Evolutionary conservation across 1,140 invertebrate genomes (phyloP).

Genomic region (Phocides pigmalion): DNA sequence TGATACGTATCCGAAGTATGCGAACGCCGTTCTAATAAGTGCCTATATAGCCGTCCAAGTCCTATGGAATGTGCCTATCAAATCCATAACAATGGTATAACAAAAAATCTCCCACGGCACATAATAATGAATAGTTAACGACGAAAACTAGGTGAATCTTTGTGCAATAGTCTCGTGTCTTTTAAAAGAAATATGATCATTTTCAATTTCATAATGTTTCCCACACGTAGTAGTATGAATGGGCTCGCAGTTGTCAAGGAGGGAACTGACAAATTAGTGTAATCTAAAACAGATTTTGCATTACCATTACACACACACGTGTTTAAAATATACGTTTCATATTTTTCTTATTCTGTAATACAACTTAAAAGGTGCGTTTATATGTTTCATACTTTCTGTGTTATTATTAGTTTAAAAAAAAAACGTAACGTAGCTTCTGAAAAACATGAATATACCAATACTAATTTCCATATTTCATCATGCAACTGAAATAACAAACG

Average conservation of each 20-base stretch:
- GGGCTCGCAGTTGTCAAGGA: slow-evolving; percentile 50
- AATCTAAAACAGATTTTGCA: slow-evolving; percentile 71
- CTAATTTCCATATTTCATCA: too few relatives aligned
- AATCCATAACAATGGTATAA: slow-evolving; percentile 68
- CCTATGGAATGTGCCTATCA: slow-evolving; percentile 74
- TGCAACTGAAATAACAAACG: too few relatives aligned
- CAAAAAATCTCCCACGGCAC: slow-evolving; percentile 79
- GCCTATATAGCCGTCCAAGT: slow-evolving; percentile 46
- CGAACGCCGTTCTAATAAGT: not conserved
- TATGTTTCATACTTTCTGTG: not conserved
- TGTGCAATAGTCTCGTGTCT: slow-evolving; percentile 78
- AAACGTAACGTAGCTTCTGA: too few relatives aligned
- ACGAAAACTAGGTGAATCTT: slow-evolving; percentile 83
- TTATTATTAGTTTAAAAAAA: not conserved
- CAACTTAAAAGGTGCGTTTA: not conserved
- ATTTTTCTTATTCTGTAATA: not conserved
- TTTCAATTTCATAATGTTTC: slow-evolving; percentile 81
- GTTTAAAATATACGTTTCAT: not conserved
- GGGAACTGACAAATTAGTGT: slow-evolving; percentile 74
- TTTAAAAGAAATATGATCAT: slow-evolving; percentile 83
- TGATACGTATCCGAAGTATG: too few relatives aligned
- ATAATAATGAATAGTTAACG: slow-evolving; percentile 82
- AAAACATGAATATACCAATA: too few relatives aligned
- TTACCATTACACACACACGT: slow-evolving; percentile 2
- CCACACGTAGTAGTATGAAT: slow-evolving; percentile 71